Percentiles rank a stretch among this genome's conserved stretches.
These are phyloP conservation scores for Epicauta chinensis DNA, from an alignment of 1,140 invertebrate species.

Conservation along the genomic window DNA sequence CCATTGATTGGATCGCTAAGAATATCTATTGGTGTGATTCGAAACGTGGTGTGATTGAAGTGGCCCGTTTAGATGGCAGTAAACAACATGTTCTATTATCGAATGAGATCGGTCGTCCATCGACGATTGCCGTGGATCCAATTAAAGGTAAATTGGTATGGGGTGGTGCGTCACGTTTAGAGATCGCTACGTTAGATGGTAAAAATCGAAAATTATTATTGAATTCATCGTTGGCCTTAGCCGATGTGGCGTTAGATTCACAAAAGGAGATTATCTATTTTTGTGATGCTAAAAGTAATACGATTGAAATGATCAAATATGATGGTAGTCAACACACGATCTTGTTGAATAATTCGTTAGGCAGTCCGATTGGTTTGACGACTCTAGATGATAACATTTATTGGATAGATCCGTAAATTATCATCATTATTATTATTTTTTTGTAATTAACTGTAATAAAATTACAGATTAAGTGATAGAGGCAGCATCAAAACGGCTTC, in stretches of 20 bases:
- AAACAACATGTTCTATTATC: slow-evolving; percentile 71
- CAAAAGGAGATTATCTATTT: slow-evolving; percentile 66
- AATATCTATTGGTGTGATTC: slow-evolving; percentile 92
- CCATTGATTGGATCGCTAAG: slow-evolving; percentile 78
- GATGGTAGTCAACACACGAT: slow-evolving; percentile 63
- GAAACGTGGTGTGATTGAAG: slow-evolving; percentile 78
- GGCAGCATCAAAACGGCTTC: slow-evolving; percentile 62
- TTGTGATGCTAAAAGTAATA: slow-evolving; percentile 77
- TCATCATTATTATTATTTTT: not conserved
- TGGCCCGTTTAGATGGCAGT: slow-evolving; percentile 71
- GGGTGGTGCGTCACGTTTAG: slow-evolving; percentile 52
- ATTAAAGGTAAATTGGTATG: slow-evolving; percentile 58
- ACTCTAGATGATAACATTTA: slow-evolving; percentile 70
- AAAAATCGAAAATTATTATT: slow-evolving; percentile 48
- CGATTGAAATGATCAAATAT: slow-evolving; percentile 71
- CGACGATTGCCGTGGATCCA: slow-evolving; percentile 59
- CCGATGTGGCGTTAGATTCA: slow-evolving; percentile 55
- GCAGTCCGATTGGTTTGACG: slow-evolving; percentile 73
- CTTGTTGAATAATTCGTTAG: slow-evolving; percentile 58
- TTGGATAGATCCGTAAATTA: slow-evolving; percentile 70
- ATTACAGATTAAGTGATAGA: slow-evolving; percentile 50
- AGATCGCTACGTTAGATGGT: slow-evolving; percentile 54
- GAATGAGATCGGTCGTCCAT: slow-evolving; percentile 62
- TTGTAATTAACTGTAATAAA: slow-evolving; percentile 11
- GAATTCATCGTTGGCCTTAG: slow-evolving; percentile 47